Evolutionary conservation across 2,888 invertebrate genomes (phyloP).

Genomic region (Cabera pusaria): DNA sequence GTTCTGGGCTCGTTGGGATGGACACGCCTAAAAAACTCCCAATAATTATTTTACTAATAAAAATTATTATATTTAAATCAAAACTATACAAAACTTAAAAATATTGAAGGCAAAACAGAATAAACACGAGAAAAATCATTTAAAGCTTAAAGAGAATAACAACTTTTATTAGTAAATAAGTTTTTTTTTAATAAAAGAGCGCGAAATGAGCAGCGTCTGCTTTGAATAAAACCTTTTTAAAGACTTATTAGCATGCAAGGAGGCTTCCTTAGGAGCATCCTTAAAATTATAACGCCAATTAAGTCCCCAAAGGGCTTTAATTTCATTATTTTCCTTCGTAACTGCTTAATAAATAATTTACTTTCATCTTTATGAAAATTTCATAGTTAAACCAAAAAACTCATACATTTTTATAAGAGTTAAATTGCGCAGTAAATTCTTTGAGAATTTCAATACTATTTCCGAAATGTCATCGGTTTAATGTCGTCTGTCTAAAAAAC

Average conservation of each 20-base stretch:
- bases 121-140: neutral
- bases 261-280: neutral
- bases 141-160: constrained; percentile 1
- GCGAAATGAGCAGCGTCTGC: constrained; percentile 18
- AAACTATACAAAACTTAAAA: constrained; percentile 8
- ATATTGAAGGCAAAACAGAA: neutral
- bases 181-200: constrained; percentile 3
- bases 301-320: no score
- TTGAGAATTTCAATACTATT: no score
- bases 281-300: constrained; percentile 2
- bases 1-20: constrained; percentile 24
- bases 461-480: no score
- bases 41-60: constrained; percentile 40
- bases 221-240: constrained; percentile 3
- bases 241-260: constrained; percentile 2
- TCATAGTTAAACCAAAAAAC: no score
- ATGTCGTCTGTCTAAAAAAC: no score
- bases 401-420: no score
- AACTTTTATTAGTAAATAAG: constrained; percentile 42
- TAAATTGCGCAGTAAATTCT: no score
- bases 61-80: constrained; percentile 32
- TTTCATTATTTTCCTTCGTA: no score
- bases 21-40: constrained; percentile 31
- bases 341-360: no score
- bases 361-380: no score